phyloP scores from a whole-genome alignment of 2,797 vertebrate genomes.

The Peromyscus aztecus region DNA sequence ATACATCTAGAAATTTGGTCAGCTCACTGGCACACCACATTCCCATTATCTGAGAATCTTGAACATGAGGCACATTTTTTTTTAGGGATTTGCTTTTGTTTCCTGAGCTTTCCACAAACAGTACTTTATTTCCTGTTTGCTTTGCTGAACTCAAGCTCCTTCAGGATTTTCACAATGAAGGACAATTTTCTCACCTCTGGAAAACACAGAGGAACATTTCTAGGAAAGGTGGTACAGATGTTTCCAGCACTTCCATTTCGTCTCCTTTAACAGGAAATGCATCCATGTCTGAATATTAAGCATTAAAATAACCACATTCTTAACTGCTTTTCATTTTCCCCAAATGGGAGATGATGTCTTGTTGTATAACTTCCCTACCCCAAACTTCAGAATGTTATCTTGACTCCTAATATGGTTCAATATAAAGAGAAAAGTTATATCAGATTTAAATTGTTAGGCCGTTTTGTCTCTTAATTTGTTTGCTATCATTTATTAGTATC shows the following conservation, averaged over 20 bases:
- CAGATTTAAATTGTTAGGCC: neutral
- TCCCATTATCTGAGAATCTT: conserved; percentile 37
- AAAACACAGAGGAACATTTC: conserved; percentile 56
- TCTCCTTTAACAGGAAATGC: conserved; percentile 42
- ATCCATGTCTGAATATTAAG: neutral
- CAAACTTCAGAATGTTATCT: neutral
- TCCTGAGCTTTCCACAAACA: conserved; percentile 18
- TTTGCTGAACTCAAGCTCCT: conserved; percentile 29
- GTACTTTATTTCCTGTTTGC: conserved; percentile 69
- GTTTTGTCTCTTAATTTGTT: neutral
- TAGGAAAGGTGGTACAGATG: neutral
- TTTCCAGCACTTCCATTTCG: neutral
- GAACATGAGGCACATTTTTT: neutral
- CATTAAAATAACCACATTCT: neutral
- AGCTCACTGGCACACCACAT: neutral
- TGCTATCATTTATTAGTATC: neutral
- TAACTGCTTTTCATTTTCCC: conserved; percentile 27
- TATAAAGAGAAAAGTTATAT: neutral
- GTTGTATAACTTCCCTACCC: neutral
- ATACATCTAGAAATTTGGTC: neutral
- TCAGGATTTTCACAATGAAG: conserved; percentile 36
- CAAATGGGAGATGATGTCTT: neutral
- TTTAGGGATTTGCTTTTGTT: conserved; percentile 23
- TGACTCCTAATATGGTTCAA: neutral
- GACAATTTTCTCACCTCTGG: neutral